A percentile compares a stretch with the other conserved stretches of the same genome.
phyloP scores from a whole-genome alignment of 2,113 vertebrate species.

The Varanus komodoensis region DNA sequence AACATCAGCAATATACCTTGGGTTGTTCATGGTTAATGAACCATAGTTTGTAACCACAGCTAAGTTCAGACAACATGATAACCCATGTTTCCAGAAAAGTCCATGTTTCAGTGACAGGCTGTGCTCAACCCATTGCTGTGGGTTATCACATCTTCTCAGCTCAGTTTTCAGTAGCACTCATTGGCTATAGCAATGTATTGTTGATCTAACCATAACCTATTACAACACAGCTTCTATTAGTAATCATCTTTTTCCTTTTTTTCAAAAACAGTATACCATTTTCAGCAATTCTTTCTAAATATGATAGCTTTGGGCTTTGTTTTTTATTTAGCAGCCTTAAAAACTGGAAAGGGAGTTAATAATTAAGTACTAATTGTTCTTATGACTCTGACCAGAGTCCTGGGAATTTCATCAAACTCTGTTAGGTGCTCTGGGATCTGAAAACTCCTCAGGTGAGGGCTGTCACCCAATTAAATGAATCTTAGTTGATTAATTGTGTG shows the following conservation, averaged over 20 bases:
- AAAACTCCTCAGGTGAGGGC: constrained; percentile 14
- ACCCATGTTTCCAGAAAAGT: no score
- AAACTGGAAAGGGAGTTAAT: constrained; percentile 23
- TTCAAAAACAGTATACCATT: not conserved
- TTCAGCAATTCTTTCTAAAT: constrained; percentile 17
- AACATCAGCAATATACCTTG: no score
- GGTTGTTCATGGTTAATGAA: no score
- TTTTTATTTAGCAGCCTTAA: constrained; percentile 9
- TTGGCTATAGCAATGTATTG: no score
- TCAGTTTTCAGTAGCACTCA: not conserved
- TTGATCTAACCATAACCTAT: not conserved
- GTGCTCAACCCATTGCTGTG: no score
- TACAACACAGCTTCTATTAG: not conserved
- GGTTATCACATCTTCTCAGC: no score
- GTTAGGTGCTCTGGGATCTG: not conserved
- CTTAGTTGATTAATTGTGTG: constrained; percentile 17
- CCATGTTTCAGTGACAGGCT: no score
- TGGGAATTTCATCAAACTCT: constrained; percentile 35
- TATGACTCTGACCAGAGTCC: not conserved
- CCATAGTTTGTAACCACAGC: no score
- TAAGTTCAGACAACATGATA: no score
- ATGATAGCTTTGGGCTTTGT: rapidly evolving
- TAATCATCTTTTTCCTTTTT: not conserved
- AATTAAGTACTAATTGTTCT: constrained; percentile 35
- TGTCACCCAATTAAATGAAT: constrained; percentile 2